phyloP scores from a whole-genome alignment of 2,797 vertebrate species.

The Pipistrellus pipistrellus region DNA sequence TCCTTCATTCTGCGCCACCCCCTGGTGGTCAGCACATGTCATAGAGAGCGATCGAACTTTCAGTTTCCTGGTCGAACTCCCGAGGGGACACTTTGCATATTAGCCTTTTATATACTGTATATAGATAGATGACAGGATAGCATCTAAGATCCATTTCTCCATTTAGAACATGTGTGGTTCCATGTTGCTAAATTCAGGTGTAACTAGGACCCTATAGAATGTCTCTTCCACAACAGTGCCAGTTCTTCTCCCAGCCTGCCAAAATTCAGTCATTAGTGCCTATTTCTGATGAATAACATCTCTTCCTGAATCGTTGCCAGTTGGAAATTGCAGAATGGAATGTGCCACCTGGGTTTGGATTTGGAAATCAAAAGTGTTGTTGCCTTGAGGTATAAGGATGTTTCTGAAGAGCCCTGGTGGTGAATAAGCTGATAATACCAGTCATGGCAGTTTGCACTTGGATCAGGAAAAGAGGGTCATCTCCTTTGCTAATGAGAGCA shows the following conservation, averaged over 20 bases:
- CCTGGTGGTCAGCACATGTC: too few species aligned
- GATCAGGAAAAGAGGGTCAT: conserved; percentile 32
- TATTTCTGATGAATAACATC: conserved; percentile 57
- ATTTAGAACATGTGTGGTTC: not conserved
- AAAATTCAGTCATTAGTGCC: conserved; percentile 48
- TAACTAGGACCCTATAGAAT: conserved; percentile 36
- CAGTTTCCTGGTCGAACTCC: too few species aligned
- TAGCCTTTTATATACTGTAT: too few species aligned
- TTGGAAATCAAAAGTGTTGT: conserved; percentile 76
- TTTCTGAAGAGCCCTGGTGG: conserved; percentile 54
- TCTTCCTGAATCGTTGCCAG: conserved; percentile 62
- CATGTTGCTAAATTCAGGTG: conserved; percentile 35
- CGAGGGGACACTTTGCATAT: too few species aligned
- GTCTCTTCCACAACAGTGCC: conserved; percentile 49
- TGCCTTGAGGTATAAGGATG: conserved; percentile 70
- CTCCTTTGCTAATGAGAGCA: conserved; percentile 45
- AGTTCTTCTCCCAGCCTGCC: conserved; percentile 65
- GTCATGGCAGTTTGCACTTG: conserved; percentile 39
- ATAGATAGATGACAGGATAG: not conserved
- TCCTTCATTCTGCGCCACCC: too few species aligned
- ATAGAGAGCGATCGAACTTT: too few species aligned
- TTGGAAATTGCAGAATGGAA: conserved; percentile 76
- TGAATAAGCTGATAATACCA: conserved; percentile 59
- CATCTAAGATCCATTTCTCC: not conserved
- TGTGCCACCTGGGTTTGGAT: conserved; percentile 78